These are phyloP conservation scores for Pocillopora meandrina DNA, from an alignment of 92 coral and sea anemone genomes.

Conservation along the genomic window DNA sequence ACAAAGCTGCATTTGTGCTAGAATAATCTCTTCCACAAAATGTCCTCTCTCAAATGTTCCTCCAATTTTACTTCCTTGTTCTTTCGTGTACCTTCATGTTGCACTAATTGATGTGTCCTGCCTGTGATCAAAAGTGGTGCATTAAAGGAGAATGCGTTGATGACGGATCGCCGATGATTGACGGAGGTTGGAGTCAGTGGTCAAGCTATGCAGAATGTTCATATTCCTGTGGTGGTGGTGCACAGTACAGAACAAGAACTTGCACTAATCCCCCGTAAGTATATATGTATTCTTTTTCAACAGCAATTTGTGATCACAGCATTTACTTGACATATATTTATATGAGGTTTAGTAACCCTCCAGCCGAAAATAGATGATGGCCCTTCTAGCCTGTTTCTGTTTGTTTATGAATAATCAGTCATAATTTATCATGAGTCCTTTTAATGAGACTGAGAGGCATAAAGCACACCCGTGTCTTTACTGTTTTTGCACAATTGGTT, in stretches of 20 bases:
- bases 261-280: constrained; percentile 89
- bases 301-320: background rate
- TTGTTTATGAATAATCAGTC: no score
- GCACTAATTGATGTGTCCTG: background rate
- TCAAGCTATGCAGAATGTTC: constrained; percentile 69
- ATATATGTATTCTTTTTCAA: no score
- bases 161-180: constrained; percentile 87
- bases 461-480: no score
- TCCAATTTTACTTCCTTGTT: background rate
- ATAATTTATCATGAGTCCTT: no score
- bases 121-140: constrained; percentile 79
- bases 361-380: no score
- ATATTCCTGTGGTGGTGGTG: constrained; percentile 85
- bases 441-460: no score
- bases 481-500: no score
- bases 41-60: background rate
- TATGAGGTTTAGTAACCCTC: no score
- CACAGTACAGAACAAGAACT: constrained; percentile 76
- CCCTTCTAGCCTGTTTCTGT: no score
- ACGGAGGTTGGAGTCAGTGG: constrained; percentile 96
- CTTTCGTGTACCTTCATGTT: background rate
- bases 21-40: background rate
- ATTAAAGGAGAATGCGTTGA: constrained; percentile 93
- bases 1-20: background rate
- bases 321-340: no score